phyloP scores from a whole-genome alignment of 2,797 vertebrate genomes.

The Macropodus opercularis region DNA sequence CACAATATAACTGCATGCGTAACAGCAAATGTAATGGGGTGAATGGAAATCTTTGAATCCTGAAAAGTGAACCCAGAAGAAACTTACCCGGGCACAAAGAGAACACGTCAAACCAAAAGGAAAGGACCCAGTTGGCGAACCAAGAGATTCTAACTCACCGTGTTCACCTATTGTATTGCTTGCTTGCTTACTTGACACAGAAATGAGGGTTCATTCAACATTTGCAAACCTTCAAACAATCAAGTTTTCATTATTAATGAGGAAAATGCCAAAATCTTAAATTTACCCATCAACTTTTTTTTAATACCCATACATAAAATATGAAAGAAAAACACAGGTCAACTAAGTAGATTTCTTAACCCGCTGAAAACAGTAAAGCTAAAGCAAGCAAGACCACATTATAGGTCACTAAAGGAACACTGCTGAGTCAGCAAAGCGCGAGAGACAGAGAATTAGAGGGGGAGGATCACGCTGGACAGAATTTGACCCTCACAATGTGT shows the following conservation, averaged over 20 bases:
- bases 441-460: conserved; percentile 10
- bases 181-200: conserved; percentile 14
- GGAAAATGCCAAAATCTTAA: conserved; percentile 35
- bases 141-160: not conserved
- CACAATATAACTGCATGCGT: not conserved
- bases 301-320: conserved; percentile 2
- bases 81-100: no score
- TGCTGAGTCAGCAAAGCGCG: conserved; percentile 66
- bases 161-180: conserved; percentile 9
- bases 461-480: conserved; percentile 54
- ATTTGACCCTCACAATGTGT: conserved; percentile 68
- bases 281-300: not conserved
- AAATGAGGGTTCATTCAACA: conserved; percentile 35
- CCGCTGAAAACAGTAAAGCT: conserved; percentile 42
- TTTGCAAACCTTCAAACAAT: no score
- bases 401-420: conserved; percentile 64
- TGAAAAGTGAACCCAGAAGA: no score
- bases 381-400: conserved; percentile 61
- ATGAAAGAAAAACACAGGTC: conserved; percentile 30
- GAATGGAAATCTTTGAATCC: no score
- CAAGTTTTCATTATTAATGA: conserved; percentile 42
- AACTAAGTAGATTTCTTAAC: conserved; percentile 46
- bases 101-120: no score
- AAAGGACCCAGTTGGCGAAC: no score
- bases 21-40: no score